Base-by-base conservation (phyloP, 2,797 vertebrate genomes). In the Perodicticus potto region DNA sequence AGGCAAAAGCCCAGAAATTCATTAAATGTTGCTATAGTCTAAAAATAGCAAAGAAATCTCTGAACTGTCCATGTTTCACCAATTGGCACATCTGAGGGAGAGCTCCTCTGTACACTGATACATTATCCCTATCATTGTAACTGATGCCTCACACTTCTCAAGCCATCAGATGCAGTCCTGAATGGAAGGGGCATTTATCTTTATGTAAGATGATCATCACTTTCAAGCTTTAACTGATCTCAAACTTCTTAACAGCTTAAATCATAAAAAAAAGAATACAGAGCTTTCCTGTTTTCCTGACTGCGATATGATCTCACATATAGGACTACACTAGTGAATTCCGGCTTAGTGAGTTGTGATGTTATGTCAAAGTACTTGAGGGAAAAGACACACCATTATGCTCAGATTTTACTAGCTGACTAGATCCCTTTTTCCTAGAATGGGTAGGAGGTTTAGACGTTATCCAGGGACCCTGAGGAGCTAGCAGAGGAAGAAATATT, bases 181-280 rank as follows among this genome's bases (percentile, higher is more conserved):
- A 93, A 70, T 80, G 73, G 73, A 97, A 96, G 85, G 32, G n/a
- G 25, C n/a, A 72, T 92, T 96, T 81, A 93, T 94, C 81, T 95
- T 63, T 29, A 84, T 9, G 43, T 76, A 97, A 97, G 70, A 94
- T 43, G 81, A 96, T 73, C 92, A 90, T 83, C 37, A n/a, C 80
- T 94, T 95, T 78, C 49, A 94, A 95, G 84, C 22, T 40, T 20
- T 72, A 90, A 94, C 55, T 76, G 59, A 85, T 70, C 77, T 94
- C 53, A 57, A 85, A 88, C 92, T 94, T 94, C 77, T 0, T 76
- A 90, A 57, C 53, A 65, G 76, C 78, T 93, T 85, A 90, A 95
- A 90, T 95, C 83, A 95, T 74, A 93, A 93, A 80, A 89, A 92
- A 95, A 96, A 76, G 61, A 95, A 91, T 87, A 91, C 53, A 78